Evolutionary conservation across 1,140 invertebrate genomes (phyloP).

Genomic region (Akabosia matsudoensis): DNA sequence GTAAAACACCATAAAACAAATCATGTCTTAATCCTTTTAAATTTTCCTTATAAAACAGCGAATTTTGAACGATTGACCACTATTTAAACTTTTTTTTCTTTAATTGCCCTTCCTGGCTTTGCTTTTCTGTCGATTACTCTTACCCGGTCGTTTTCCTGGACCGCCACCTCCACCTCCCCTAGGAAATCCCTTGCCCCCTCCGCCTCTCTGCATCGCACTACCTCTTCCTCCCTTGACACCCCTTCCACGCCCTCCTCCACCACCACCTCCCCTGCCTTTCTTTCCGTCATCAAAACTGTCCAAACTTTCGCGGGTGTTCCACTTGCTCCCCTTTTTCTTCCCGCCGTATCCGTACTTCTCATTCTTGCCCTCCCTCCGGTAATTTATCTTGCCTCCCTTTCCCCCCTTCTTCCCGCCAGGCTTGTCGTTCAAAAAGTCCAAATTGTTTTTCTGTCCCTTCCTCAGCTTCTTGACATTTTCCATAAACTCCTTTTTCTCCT

Average conservation of each 20-base stretch:
- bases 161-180: constrained; percentile 58
- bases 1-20: too few species aligned
- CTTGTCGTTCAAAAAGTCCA: constrained; percentile 72
- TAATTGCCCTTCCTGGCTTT: constrained; percentile 45
- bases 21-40: too few species aligned
- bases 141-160: neutral
- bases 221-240: constrained; percentile 37
- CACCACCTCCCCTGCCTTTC: neutral
- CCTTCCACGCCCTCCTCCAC: constrained; percentile 31
- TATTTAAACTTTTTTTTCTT: too few species aligned
- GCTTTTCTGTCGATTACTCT: neutral
- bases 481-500: constrained; percentile 63
- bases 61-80: too few species aligned
- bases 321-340: constrained; percentile 84
- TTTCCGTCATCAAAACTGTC: constrained; percentile 29
- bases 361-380: constrained; percentile 66
- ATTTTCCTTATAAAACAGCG: too few species aligned
- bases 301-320: constrained; percentile 76
- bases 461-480: constrained; percentile 79
- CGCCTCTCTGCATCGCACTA: constrained; percentile 25
- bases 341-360: constrained; percentile 92
- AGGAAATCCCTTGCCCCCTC: constrained; percentile 13
- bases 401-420: constrained; percentile 49
- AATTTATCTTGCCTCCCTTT: constrained; percentile 20
- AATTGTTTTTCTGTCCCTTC: constrained; percentile 74